Evolutionary conservation across 1,140 invertebrate genomes (phyloP), one percentile per base, ranked within the genome.

Genomic region (Lucilia sericata): DNA sequence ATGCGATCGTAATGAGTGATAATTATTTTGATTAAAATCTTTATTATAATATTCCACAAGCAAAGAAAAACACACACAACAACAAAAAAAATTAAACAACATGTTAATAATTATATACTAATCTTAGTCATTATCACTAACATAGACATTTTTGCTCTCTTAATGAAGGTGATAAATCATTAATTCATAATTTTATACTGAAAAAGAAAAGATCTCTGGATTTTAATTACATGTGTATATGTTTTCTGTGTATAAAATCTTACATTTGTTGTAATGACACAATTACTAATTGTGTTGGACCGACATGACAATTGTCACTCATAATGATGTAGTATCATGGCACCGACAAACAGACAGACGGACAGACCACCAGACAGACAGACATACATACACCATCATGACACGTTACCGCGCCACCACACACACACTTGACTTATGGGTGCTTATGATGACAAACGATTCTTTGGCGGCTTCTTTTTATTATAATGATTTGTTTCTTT

Each of bases 261-360:
- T 70, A 7, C 4, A 21, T 70, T 70, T 70, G 2, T 21, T 80
- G 42, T 51, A 80, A 80, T 80, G 76, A 49, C 42, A 80, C 42
- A 80, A 47, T 49, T 49, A 49, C 76, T 80, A 80, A 80, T 80
- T 80, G 76, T 80, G 76, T 80, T 80, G 76, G 76, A 80, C 42
- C 76, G 19, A 80, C 76, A 80, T 21, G 76, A 80, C 82, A 82
- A 82, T 82, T 82, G 82, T 82, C 82, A 82, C 65, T 65, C 82
- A 65, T 49, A 80, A 80, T 80, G 74, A 76, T 76, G 25, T 76
- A 76, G 74, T 76, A 76, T 34, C 13, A 55, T 55, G 51, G 51
- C 74, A 30, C 74, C 74, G n/a, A n/a, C 80, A 55, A 25, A 42
- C 78, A 80, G 34, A 51, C n/a, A 49, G 25, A 30, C 25, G 21